A percentile compares a stretch with the other conserved stretches of the same genome.
Evolutionary conservation across 2,113 vertebrate species (phyloP).

Genomic region (Oryzias melastigma): DNA sequence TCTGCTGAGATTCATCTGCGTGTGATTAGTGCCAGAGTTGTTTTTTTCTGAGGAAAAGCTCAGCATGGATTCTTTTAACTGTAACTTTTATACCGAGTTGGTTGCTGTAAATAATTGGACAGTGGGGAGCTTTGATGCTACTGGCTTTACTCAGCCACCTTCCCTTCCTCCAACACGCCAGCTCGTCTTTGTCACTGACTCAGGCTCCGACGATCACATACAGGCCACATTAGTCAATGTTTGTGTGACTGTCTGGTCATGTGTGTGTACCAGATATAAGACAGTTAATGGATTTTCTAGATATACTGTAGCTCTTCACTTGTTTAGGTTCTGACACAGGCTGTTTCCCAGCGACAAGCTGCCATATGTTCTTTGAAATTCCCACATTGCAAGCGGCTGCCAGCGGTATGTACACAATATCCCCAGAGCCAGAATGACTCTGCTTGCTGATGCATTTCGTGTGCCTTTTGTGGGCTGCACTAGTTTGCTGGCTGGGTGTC

Average conservation of each 20-base stretch:
- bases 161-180: slow-evolving; percentile 6
- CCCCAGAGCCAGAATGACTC: slow-evolving; percentile 45
- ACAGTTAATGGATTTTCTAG: slow-evolving; percentile 37
- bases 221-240: slow-evolving; percentile 26
- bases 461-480: slow-evolving; percentile 46
- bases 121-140: slow-evolving; percentile 29
- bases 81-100: slow-evolving; percentile 15
- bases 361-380: slow-evolving; percentile 65
- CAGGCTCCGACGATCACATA: slow-evolving; percentile 25
- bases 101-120: slow-evolving; percentile 50
- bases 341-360: slow-evolving; percentile 59
- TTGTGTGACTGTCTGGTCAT: slow-evolving; percentile 12
- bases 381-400: slow-evolving; percentile 54
- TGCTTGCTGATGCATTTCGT: slow-evolving; percentile 55
- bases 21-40: too few species aligned
- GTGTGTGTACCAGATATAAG: slow-evolving; percentile 37
- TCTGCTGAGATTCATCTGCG: neutral
- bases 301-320: slow-evolving; percentile 29
- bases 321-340: slow-evolving; percentile 50
- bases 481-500: slow-evolving; percentile 47
- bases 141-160: slow-evolving; percentile 6
- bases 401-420: slow-evolving; percentile 56
- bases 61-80: slow-evolving; percentile 14
- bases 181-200: slow-evolving; percentile 6
- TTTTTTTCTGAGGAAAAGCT: neutral